A percentile compares a stretch with the other conserved stretches of the same genome.
Evolutionary conservation across 2,113 vertebrate species (phyloP).

Genomic region (Stigmatopora nigra): DNA sequence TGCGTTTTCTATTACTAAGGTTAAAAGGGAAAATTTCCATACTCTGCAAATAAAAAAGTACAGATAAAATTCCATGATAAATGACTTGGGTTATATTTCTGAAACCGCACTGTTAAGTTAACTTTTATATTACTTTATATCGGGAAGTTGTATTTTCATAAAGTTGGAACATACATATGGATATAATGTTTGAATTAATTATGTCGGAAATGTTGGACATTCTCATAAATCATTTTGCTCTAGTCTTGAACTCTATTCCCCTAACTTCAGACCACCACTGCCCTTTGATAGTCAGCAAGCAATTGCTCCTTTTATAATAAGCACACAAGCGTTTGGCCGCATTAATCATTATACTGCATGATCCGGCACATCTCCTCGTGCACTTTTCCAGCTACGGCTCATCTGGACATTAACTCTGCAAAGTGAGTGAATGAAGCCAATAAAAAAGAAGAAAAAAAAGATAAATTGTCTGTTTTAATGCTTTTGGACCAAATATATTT

Average conservation of each 20-base stretch:
- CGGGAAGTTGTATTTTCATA: not conserved
- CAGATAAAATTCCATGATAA: not conserved
- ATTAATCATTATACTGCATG: not conserved
- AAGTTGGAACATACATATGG: not conserved
- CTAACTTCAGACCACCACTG: not conserved
- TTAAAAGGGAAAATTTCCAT: not conserved
- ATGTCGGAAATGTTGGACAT: not conserved
- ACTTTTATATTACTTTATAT: not conserved
- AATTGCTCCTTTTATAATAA: constrained; percentile 4
- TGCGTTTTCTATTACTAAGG: not conserved
- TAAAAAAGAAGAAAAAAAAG: not conserved
- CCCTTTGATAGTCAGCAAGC: constrained; percentile 9
- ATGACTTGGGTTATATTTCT: not conserved
- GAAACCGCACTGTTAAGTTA: not conserved
- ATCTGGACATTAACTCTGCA: not conserved
- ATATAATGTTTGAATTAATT: constrained; percentile 2
- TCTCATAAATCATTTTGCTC: not conserved
- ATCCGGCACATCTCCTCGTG: not conserved
- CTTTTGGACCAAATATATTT: too few species aligned
- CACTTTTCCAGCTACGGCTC: not conserved
- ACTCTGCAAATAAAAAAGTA: not conserved
- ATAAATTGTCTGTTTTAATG: not conserved
- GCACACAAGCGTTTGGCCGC: not conserved
- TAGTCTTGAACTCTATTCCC: not conserved
- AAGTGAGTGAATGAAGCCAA: not conserved